Percentiles rank a stretch among this genome's conserved stretches.
phyloP scores from a whole-genome alignment of 2,113 vertebrate genomes.

The Motacilla alba region DNA sequence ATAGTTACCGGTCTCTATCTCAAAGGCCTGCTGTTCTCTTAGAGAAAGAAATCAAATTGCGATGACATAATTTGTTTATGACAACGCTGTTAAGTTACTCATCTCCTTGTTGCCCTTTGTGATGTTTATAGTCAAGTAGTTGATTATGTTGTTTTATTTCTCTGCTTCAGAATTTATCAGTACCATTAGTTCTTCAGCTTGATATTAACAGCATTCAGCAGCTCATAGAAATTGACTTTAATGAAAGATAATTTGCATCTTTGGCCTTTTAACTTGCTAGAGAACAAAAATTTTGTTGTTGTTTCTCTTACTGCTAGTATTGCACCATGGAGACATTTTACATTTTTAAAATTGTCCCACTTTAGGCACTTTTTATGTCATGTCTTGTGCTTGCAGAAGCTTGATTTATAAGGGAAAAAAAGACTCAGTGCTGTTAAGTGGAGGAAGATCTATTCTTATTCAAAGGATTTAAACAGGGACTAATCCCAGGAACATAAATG shows the following conservation, averaged over 20 bases:
- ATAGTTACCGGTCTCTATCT: not conserved
- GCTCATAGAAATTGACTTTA: not conserved
- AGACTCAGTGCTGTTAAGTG: not conserved
- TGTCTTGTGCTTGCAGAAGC: not conserved
- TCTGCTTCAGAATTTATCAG: not conserved
- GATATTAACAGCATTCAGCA: not conserved
- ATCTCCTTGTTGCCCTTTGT: not conserved
- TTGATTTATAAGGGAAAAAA: not conserved
- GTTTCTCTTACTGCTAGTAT: not conserved
- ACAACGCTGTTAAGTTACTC: not conserved
- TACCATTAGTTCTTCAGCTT: not conserved
- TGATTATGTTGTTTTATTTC: not conserved
- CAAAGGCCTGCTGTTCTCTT: not conserved
- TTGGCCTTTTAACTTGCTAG: not conserved
- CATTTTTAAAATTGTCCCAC: not conserved
- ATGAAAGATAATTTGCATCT: not conserved
- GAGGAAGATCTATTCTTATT: not conserved
- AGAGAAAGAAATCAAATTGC: not conserved
- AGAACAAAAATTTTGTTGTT: not conserved
- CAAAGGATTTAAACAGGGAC: not conserved
- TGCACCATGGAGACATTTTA: not conserved
- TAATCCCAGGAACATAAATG: not conserved
- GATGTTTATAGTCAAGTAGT: not conserved
- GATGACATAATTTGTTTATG: not conserved
- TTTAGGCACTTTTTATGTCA: not conserved